Percentiles rank a stretch among this genome's conserved stretches.
These are phyloP conservation scores for Pelecanus crispus DNA, from an alignment of 2,113 vertebrate species.

Conservation along the genomic window DNA sequence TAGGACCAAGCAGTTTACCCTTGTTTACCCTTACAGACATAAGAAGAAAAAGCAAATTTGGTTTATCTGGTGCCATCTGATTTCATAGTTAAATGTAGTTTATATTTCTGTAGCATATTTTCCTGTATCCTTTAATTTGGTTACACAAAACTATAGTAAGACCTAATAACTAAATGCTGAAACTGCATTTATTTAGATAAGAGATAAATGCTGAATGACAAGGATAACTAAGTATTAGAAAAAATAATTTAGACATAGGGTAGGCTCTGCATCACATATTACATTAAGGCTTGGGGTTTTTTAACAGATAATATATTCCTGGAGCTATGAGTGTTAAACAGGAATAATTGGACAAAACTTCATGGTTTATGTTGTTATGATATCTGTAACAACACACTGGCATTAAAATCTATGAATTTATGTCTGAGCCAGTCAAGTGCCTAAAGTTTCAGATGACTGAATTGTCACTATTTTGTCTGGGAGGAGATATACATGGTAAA, in stretches of 20 bases:
- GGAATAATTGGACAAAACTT: not conserved
- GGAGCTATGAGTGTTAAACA: not conserved
- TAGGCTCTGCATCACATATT: not conserved
- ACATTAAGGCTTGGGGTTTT: not conserved
- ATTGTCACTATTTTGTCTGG: not conserved
- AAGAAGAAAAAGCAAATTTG: not conserved
- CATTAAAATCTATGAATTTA: not conserved
- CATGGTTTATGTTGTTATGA: not conserved
- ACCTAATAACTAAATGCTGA: not conserved
- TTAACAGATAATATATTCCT: not conserved
- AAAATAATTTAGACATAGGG: not conserved
- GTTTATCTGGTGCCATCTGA: not conserved
- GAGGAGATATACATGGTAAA: not conserved
- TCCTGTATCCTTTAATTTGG: not conserved
- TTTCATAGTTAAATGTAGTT: not conserved
- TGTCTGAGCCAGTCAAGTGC: not conserved
- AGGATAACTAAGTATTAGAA: not conserved
- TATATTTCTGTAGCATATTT: not conserved
- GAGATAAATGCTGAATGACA: not conserved
- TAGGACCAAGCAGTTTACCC: not conserved
- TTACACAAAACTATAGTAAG: not conserved
- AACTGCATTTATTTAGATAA: not conserved
- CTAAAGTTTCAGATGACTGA: not conserved
- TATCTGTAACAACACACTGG: not conserved
- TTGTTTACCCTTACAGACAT: not conserved